A percentile compares a stretch with the other conserved stretches of the same genome.
Conservation (phyloP, 2,797 vertebrate genomes). For the Notolepis coatsorum region DNA sequence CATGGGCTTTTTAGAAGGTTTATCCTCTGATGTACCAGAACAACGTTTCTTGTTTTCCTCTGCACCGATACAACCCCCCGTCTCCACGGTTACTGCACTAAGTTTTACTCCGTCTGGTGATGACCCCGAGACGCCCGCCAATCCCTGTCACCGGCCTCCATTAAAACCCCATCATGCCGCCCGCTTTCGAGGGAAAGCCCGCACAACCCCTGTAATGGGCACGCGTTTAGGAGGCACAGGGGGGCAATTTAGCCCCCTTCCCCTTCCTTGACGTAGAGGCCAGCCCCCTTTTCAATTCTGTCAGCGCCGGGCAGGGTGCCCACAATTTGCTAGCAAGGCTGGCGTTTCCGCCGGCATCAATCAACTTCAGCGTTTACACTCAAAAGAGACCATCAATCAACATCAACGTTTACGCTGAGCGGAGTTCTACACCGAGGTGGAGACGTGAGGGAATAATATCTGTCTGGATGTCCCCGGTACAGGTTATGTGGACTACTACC, state of each 20-base stretch:
- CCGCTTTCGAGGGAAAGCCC: conserved; percentile 64
- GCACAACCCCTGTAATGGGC: conserved; percentile 68
- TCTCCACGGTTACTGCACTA: conserved; percentile 11
- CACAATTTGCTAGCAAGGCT: conserved; percentile 54
- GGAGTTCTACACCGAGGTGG: conserved; percentile 41
- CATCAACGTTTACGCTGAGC: conserved; percentile 53
- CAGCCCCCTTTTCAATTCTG: conserved; percentile 48
- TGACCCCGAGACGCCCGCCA: conserved; percentile 38
- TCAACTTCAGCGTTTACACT: conserved; percentile 63
- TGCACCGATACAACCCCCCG: not conserved
- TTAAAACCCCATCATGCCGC: conserved; percentile 67
- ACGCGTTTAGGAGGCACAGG: conserved; percentile 62
- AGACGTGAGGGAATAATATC: conserved; percentile 37
- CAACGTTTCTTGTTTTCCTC: too few relatives aligned
- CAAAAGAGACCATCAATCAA: conserved; percentile 74
- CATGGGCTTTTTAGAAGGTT: too few relatives aligned
- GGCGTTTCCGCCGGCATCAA: conserved; percentile 53
- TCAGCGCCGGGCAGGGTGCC: conserved; percentile 69
- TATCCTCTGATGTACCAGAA: too few relatives aligned
- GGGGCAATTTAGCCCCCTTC: conserved; percentile 47
- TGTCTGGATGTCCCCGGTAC: conserved; percentile 5
- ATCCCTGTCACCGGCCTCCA: conserved; percentile 58
- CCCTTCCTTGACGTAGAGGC: conserved; percentile 29
- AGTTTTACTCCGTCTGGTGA: conserved; percentile 37
- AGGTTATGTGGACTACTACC: too few relatives aligned